Evolutionary conservation across 2,888 invertebrate species (phyloP).

Genomic region (Lapara coniferarum): DNA sequence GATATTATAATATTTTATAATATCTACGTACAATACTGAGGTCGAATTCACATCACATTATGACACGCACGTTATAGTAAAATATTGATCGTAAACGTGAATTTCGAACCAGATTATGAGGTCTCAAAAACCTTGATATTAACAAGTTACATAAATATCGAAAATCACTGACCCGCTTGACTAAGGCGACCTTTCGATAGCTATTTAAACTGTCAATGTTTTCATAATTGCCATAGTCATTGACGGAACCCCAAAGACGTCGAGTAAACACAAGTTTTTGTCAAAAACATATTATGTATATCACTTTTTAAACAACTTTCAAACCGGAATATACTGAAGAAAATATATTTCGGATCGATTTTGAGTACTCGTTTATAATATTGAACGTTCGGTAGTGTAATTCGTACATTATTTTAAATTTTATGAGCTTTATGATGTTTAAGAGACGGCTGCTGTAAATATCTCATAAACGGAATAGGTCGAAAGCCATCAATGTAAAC

Average conservation of each 20-base stretch:
- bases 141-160: neutral
- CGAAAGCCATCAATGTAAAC: no score
- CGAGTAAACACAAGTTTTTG: conserved; percentile 30
- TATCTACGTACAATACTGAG: no score
- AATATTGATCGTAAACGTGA: neutral
- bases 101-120: neutral
- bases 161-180: conserved; percentile 9
- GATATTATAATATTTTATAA: no score
- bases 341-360: neutral
- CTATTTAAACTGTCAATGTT: neutral
- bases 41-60: neutral
- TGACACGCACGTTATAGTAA: neutral
- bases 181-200: neutral
- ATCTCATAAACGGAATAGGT: neutral
- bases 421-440: neutral
- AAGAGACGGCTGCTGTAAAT: neutral
- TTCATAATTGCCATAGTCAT: neutral
- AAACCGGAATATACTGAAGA: neutral
- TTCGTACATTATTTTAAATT: neutral
- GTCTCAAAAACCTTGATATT: neutral
- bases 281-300: conserved; percentile 16
- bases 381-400: neutral
- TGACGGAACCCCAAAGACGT: conserved; percentile 10
- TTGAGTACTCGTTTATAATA: neutral
- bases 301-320: conserved; percentile 28